Conservation (phyloP, 2,797 vertebrate genomes). For the Helarctos malayanus region DNA sequence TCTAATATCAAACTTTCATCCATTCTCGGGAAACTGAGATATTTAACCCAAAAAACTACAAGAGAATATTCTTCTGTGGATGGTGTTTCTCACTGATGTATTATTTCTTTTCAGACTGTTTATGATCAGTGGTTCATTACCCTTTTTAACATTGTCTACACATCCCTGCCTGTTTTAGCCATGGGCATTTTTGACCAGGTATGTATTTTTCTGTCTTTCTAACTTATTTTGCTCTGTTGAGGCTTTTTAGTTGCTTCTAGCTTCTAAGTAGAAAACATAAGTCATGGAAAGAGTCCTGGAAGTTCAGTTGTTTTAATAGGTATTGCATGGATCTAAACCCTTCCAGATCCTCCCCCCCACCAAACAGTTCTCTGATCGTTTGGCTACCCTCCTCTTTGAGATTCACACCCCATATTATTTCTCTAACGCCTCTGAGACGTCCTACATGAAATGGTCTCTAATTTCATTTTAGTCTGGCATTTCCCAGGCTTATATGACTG, state of each 20-base stretch:
- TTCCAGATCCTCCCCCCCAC: neutral
- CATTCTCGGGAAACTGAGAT: neutral
- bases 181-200: constrained; percentile 96
- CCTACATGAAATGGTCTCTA: neutral
- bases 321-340: neutral
- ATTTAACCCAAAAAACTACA: neutral
- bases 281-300: neutral
- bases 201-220: constrained; percentile 69
- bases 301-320: neutral
- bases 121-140: constrained; percentile 96
- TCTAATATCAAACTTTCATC: neutral
- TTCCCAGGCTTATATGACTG: constrained; percentile 4
- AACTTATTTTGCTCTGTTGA: neutral
- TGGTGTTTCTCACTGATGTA: constrained; percentile 25
- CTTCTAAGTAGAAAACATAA: constrained; percentile 7
- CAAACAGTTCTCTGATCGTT: neutral
- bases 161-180: constrained; percentile 93
- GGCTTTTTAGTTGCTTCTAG: neutral
- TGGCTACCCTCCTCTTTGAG: neutral
- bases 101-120: constrained; percentile 90
- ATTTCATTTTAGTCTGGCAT: constrained; percentile 1
- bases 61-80: neutral
- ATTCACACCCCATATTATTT: neutral
- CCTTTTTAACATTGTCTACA: constrained; percentile 94
- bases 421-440: neutral